Percentiles rank a stretch among this genome's conserved stretches.
phyloP scores from a whole-genome alignment of 1,140 invertebrate genomes.

The Apis dorsata region DNA sequence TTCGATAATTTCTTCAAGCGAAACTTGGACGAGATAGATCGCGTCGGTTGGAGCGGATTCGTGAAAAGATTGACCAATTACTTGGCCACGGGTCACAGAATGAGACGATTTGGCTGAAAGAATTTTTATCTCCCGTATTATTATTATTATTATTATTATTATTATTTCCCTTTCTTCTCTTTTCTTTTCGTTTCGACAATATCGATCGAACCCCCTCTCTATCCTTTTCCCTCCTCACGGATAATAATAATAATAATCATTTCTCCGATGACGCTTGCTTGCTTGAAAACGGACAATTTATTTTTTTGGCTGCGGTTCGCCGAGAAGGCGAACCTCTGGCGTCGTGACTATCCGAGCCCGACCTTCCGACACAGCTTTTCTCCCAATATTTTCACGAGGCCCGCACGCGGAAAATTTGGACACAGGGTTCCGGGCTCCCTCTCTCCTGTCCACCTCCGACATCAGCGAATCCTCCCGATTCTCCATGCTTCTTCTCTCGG shows the following conservation, averaged over 20 bases:
- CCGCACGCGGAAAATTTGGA: slow-evolving; percentile 48
- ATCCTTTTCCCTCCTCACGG: background rate
- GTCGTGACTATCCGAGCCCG: slow-evolving; percentile 23
- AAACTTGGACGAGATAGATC: slow-evolving; percentile 82
- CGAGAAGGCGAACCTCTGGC: slow-evolving; percentile 63
- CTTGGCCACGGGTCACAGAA: background rate
- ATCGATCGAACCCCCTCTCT: background rate
- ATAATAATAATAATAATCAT: too few species aligned
- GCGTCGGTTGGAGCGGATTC: slow-evolving; percentile 71
- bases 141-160: too few species aligned
- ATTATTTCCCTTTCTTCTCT: background rate
- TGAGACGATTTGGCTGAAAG: background rate
- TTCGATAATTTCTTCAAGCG: slow-evolving; percentile 83
- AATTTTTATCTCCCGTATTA: background rate
- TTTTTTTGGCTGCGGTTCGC: slow-evolving; percentile 30
- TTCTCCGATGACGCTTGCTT: background rate
- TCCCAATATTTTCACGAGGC: background rate
- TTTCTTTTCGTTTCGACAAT: background rate
- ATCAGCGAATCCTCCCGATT: background rate
- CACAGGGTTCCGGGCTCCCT: slow-evolving; percentile 30
- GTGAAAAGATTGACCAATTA: slow-evolving; percentile 79
- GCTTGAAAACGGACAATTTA: background rate
- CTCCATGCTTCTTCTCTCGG: slow-evolving; percentile 9
- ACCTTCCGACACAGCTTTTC: background rate
- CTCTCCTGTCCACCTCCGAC: background rate